A percentile compares a stretch with the other conserved stretches of the same genome.
phyloP scores from a whole-genome alignment of 2,888 invertebrate genomes.

The Anaspis maculata region DNA sequence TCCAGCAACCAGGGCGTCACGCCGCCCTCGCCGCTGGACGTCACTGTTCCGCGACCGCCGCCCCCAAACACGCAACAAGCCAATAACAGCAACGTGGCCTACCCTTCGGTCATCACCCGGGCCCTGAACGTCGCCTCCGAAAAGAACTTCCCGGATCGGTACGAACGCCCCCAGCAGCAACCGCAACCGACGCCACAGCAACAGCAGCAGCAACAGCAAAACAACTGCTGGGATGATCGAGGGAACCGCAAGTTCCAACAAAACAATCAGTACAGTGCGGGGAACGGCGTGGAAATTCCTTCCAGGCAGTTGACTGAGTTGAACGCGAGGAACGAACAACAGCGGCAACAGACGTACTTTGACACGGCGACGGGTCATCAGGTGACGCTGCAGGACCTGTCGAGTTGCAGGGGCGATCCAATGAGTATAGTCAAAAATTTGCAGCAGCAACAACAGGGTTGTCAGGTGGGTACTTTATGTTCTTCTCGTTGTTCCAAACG shows the following conservation, averaged over 20 bases:
- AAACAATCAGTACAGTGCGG: conserved; percentile 2
- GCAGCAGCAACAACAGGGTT: conserved; percentile 33
- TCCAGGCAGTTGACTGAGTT: too few relatives aligned
- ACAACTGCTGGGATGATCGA: conserved; percentile 28
- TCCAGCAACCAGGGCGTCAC: conserved; percentile 47
- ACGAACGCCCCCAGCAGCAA: conserved; percentile 45
- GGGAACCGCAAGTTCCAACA: conserved; percentile 27
- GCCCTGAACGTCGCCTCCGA: conserved; percentile 51
- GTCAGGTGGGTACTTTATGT: too few relatives aligned
- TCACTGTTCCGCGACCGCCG: conserved; percentile 57
- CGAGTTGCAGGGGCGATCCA: conserved; percentile 66
- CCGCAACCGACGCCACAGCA: conserved; percentile 41
- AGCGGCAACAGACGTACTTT: conserved; percentile 56
- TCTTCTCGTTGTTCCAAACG: too few relatives aligned
- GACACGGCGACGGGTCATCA: conserved; percentile 52
- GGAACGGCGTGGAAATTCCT: too few relatives aligned
- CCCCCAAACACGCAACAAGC: conserved; percentile 52
- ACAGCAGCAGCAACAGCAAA: conserved; percentile 40
- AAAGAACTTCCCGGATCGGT: conserved; percentile 48
- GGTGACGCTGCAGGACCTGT: conserved; percentile 60
- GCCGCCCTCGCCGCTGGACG: conserved; percentile 63
- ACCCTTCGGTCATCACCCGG: conserved; percentile 76
- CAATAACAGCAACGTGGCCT: conserved; percentile 55
- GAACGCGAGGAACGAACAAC: conserved; percentile 27
- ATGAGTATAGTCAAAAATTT: conserved; percentile 70